Percentiles rank a stretch among this genome's conserved stretches.
Evolutionary conservation across 2,113 vertebrate species (phyloP).

Genomic region (Nyctibius bracteatus): DNA sequence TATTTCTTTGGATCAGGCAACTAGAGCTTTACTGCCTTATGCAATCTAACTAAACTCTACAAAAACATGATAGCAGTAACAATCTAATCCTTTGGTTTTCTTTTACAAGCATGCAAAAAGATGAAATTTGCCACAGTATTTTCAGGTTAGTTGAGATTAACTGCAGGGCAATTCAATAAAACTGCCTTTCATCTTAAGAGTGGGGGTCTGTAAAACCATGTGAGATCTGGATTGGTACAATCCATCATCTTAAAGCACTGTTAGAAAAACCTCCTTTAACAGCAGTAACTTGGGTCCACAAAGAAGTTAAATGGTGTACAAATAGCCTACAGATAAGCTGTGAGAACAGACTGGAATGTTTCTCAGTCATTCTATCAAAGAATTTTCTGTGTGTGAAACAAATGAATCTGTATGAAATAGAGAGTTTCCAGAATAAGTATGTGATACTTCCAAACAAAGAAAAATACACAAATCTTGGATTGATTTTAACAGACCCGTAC

Average conservation of each 20-base stretch:
- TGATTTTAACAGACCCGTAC: neutral
- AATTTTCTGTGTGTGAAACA: neutral
- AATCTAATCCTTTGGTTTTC: neutral
- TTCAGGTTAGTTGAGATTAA: neutral
- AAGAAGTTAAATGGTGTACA: neutral
- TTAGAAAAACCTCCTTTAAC: neutral
- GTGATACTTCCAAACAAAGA: neutral
- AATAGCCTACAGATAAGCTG: neutral
- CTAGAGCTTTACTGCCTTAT: neutral
- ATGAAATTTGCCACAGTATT: neutral
- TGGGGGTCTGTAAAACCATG: neutral
- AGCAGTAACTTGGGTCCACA: neutral
- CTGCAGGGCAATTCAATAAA: neutral
- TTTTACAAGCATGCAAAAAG: neutral
- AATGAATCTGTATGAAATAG: neutral
- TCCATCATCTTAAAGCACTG: neutral
- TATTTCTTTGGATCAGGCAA: slow-evolving; percentile 3
- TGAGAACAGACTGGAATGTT: neutral
- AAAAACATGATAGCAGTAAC: neutral
- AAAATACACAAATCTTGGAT: neutral
- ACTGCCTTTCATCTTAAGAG: neutral
- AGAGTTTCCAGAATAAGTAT: neutral
- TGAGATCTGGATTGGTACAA: neutral
- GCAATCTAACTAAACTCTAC: neutral
- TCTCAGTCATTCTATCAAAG: neutral